These are phyloP conservation scores for Pseudochirops cupreus DNA, from an alignment of 2,797 vertebrate genomes.

Conservation along the genomic window DNA sequence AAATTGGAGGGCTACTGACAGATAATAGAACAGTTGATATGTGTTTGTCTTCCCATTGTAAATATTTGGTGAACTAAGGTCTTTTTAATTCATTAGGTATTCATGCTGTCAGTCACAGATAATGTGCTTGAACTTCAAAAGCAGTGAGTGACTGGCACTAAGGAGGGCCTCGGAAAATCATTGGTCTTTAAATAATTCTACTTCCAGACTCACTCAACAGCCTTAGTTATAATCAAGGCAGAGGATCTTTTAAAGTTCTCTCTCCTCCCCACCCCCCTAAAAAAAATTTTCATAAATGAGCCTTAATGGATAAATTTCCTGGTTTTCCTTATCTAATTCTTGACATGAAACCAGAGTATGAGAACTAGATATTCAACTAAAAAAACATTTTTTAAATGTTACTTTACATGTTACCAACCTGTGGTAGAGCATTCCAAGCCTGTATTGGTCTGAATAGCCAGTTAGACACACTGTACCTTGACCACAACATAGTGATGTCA, in stretches of 20 bases:
- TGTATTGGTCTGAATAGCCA: not conserved
- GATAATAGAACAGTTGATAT: not conserved
- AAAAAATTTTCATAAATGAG: not conserved
- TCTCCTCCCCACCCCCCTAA: not conserved
- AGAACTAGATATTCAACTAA: not conserved
- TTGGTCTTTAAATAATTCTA: not conserved
- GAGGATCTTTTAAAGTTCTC: not conserved
- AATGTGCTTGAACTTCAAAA: slow-evolving; percentile 14
- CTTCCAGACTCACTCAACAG: not conserved
- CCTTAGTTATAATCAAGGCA: not conserved
- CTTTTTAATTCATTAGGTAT: slow-evolving; percentile 39
- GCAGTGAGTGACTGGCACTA: not conserved
- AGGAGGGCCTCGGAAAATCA: not conserved
- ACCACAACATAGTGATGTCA: not conserved
- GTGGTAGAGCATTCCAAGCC: not conserved
- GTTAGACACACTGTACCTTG: not conserved
- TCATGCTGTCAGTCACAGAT: slow-evolving; percentile 39
- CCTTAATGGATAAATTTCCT: not conserved
- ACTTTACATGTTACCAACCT: not conserved
- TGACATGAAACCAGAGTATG: not conserved
- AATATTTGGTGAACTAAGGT: slow-evolving; percentile 23
- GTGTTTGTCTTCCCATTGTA: slow-evolving; percentile 32
- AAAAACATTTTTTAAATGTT: not conserved
- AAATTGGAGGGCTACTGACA: not conserved
- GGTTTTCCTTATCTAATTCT: not conserved